phyloP scores from a whole-genome alignment of 2,797 vertebrate genomes.

The Varecia variegata region DNA sequence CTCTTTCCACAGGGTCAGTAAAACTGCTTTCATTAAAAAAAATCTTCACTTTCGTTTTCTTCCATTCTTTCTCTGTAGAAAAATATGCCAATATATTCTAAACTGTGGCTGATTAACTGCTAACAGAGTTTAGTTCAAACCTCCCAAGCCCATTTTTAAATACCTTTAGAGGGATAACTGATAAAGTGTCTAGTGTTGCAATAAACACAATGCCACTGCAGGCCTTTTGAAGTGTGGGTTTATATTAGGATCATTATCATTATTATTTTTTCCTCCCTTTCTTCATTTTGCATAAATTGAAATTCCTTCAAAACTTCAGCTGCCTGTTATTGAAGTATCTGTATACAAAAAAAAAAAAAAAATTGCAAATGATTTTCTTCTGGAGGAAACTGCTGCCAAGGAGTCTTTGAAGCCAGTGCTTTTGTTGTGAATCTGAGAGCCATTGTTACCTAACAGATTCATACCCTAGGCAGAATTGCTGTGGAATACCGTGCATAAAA shows the following conservation, averaged over 20 bases:
- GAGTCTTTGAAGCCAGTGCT: conserved; percentile 65
- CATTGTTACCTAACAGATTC: conserved; percentile 65
- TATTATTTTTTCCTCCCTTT: conserved; percentile 49
- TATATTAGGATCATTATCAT: conserved; percentile 66
- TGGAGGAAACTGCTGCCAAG: conserved; percentile 41
- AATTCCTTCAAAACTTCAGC: conserved; percentile 70
- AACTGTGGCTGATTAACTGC: conserved; percentile 79
- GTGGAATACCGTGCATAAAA: background rate
- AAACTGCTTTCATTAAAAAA: conserved; percentile 47
- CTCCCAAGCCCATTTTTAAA: conserved; percentile 77
- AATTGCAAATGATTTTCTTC: conserved; percentile 72
- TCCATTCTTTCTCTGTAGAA: conserved; percentile 71
- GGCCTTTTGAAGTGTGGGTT: conserved; percentile 58
- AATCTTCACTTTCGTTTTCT: conserved; percentile 67
- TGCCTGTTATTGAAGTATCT: conserved; percentile 63
- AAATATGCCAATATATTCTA: conserved; percentile 79
- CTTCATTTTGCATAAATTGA: conserved; percentile 75
- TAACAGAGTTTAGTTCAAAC: conserved; percentile 73
- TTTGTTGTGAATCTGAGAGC: conserved; percentile 72
- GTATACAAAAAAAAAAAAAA: conserved; percentile 44
- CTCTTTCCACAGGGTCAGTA: conserved; percentile 78
- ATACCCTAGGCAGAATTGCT: conserved; percentile 55
- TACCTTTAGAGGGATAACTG: conserved; percentile 75
- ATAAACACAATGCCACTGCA: conserved; percentile 56
- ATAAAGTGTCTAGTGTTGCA: conserved; percentile 67